Base-by-base conservation (phyloP, 2,113 vertebrate species). In the Proterorhinus semilunaris region DNA sequence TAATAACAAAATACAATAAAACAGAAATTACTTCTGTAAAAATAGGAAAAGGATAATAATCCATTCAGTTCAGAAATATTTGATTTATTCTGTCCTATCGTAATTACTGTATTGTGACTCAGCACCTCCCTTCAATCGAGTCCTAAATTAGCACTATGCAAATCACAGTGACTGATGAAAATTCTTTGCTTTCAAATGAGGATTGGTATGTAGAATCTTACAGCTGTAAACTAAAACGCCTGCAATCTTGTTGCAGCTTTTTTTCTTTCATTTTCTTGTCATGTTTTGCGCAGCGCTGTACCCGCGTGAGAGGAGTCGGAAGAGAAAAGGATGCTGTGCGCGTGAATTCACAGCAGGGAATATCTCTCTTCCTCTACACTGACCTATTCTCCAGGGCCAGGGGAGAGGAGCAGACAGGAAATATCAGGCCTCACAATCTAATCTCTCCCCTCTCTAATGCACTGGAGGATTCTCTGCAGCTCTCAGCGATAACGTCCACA, bases 391-490 rank as follows among this genome's bases (percentile, higher is more conserved):
- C 83, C 73, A 13, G 81, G 71, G 82, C 68, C 71, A 55, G 58
- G 69, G 77, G 73, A 72, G 43, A 10, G 74, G 50, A 6, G 79
- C 62, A 44, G 62, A 62, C 76, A 72, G 73, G 72, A 83, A 69
- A 73, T 87, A 90, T 90, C 89, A 78, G 80, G 83, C 65, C 68
- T 73, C 79, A 64, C 78, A 76, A 90, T 90, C 87, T 89, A 83
- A 89, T 88, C 87, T 86, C 70, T 68, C 79, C 68, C 80, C 78
- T 78, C 80, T 85, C 79, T 84, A 83, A 88, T 80, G 82, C 71
- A 74, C 84, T 61, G 51, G 71, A 86, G 83, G 76, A 78, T 80
- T 79, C 78, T 81, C 78, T 84, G 74, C 78, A 67, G 76, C 65
- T 63, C 69, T 55, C 49, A 80, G 5, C 74, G 86, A 84, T 77